Evolutionary conservation across 2,888 invertebrate genomes (phyloP).

Genomic region (Ennomos quercinarius): DNA sequence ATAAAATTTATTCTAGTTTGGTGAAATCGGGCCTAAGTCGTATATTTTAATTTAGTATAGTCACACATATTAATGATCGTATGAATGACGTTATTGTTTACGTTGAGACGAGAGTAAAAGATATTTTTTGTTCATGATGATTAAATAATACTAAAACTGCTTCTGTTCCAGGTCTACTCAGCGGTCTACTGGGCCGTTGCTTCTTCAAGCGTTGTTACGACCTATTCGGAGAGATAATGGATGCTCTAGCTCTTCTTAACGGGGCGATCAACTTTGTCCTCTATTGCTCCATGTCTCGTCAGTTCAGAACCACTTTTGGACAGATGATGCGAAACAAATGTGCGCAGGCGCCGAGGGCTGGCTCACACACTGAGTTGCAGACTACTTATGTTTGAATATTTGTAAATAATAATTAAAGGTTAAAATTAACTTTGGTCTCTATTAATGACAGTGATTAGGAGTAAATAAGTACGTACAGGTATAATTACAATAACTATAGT

Average conservation of each 20-base stretch:
- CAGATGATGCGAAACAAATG: conserved; percentile 89
- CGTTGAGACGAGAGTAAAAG: no score
- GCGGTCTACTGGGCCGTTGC: conserved; percentile 87
- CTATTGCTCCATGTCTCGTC: conserved; percentile 97
- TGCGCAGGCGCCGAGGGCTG: conserved; percentile 75
- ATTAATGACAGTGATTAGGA: no score
- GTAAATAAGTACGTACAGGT: no score
- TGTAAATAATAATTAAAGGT: no score
- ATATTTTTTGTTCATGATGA: not conserved
- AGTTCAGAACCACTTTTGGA: conserved; percentile 93
- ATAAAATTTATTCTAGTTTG: no score
- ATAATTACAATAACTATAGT: no score
- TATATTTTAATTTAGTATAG: no score
- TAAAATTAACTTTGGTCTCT: no score
- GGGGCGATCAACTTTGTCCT: conserved; percentile 97
- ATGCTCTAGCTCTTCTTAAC: conserved; percentile 95
- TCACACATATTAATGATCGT: no score
- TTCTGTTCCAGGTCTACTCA: conserved; percentile 81
- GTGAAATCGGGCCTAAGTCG: no score
- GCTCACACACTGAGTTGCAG: conserved; percentile 86
- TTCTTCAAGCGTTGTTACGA: conserved; percentile 94
- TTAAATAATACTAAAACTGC: not conserved
- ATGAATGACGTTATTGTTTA: no score
- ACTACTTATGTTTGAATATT: conserved; percentile 86
- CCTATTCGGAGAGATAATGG: conserved; percentile 94